Percentiles rank a stretch among this genome's conserved stretches.
phyloP scores from a whole-genome alignment of 2,888 invertebrate species.

The Acholoe squamosa region DNA sequence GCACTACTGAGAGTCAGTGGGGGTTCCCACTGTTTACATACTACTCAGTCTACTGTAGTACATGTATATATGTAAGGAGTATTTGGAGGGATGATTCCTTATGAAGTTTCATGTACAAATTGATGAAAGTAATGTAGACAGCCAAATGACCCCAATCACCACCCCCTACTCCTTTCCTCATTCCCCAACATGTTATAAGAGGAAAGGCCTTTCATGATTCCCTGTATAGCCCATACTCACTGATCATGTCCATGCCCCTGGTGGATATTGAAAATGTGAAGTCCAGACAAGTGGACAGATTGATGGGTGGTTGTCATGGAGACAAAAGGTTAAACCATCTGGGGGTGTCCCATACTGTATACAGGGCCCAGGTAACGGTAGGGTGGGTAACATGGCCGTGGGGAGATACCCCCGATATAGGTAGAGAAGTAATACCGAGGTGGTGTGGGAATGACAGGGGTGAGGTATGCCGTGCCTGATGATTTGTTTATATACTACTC shows the following conservation, averaged over 20 bases:
- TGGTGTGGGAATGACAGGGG: neutral
- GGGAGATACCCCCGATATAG: neutral
- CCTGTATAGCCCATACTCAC: neutral
- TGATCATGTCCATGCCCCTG: neutral
- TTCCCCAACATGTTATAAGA: no score
- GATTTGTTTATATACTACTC: conserved; percentile 9
- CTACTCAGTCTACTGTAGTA: no score
- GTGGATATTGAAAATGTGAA: neutral
- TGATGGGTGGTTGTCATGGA: conserved; percentile 11
- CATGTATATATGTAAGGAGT: no score
- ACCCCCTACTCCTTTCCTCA: neutral
- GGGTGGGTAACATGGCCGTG: no score
- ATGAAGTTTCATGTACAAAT: no score
- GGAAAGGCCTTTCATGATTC: no score
- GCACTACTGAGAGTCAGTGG: no score
- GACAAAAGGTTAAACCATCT: neutral
- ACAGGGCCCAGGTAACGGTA: no score
- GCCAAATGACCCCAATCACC: neutral
- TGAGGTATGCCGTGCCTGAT: neutral
- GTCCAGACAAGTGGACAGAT: neutral
- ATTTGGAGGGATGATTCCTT: no score
- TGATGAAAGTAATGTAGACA: neutral
- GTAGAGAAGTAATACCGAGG: neutral
- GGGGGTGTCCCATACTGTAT: neutral
- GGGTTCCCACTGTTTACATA: no score